Conservation (phyloP, 2,113 vertebrate genomes). For the Anoura caudifer region DNA sequence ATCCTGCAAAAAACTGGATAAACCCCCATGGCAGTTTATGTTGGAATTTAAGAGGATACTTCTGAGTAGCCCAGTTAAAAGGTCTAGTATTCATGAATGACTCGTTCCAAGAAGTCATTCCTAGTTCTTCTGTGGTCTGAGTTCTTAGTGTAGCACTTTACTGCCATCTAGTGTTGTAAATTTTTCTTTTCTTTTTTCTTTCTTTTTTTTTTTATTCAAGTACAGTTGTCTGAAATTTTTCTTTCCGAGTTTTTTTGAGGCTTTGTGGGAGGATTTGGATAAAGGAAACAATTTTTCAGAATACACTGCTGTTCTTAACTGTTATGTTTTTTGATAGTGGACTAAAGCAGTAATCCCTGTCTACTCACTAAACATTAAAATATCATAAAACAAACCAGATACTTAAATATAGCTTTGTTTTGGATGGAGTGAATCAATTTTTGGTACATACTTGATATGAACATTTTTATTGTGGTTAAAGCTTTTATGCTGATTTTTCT, state of each 20-base stretch:
- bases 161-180: conserved; percentile 78
- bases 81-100: not conserved
- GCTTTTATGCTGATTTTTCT: not conserved
- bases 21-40: not conserved
- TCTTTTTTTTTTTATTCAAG: too few relatives aligned
- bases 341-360: not conserved
- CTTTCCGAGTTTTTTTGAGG: not conserved
- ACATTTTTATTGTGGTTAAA: not conserved
- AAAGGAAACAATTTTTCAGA: conserved; percentile 22
- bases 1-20: not conserved
- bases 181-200: not conserved
- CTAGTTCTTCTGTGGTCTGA: not conserved
- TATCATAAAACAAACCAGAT: not conserved
- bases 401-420: not conserved
- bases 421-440: not conserved
- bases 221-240: not conserved
- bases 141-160: not conserved
- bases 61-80: not conserved
- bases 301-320: not conserved
- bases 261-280: not conserved
- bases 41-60: not conserved
- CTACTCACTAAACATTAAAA: not conserved
- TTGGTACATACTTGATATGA: not conserved
- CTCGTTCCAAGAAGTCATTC: rapidly evolving
- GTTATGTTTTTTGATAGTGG: not conserved